A percentile compares a stretch with the other conserved stretches of the same genome.
Evolutionary conservation across 2,888 invertebrate genomes (phyloP).

Genomic region (Tipula lateralis): DNA sequence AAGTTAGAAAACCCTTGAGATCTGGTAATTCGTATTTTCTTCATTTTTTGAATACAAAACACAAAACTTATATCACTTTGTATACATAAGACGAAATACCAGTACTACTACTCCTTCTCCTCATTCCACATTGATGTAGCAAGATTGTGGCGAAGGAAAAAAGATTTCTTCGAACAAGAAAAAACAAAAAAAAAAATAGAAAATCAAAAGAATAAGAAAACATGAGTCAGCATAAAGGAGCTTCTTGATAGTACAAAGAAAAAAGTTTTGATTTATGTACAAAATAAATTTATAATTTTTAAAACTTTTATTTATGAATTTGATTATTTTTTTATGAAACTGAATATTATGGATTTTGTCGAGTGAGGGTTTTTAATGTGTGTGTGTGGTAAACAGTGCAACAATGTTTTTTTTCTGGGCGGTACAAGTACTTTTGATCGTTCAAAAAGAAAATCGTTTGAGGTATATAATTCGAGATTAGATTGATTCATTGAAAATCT

Average conservation of each 20-base stretch:
- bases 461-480: too few relatives aligned
- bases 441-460: too few relatives aligned
- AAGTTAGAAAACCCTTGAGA: constrained; percentile 1
- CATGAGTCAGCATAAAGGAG: constrained; percentile 11
- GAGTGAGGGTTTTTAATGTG: not conserved
- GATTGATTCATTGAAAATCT: too few relatives aligned
- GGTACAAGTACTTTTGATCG: not conserved
- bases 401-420: constrained; percentile 6
- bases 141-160: not conserved
- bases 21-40: not conserved
- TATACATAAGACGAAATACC: not conserved
- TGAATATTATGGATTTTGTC: not conserved
- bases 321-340: not conserved
- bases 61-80: not conserved
- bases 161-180: not conserved
- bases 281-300: not conserved
- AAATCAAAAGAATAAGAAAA: constrained; percentile 15
- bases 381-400: not conserved
- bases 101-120: not conserved
- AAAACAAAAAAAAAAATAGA: not conserved
- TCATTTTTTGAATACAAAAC: not conserved
- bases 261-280: constrained; percentile 11
- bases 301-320: not conserved
- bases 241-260: constrained; percentile 19
- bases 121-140: not conserved